A percentile compares a stretch with the other conserved stretches of the same genome.
Conservation (phyloP, 1,140 invertebrate species). For the Drosophila sp. region DNA sequence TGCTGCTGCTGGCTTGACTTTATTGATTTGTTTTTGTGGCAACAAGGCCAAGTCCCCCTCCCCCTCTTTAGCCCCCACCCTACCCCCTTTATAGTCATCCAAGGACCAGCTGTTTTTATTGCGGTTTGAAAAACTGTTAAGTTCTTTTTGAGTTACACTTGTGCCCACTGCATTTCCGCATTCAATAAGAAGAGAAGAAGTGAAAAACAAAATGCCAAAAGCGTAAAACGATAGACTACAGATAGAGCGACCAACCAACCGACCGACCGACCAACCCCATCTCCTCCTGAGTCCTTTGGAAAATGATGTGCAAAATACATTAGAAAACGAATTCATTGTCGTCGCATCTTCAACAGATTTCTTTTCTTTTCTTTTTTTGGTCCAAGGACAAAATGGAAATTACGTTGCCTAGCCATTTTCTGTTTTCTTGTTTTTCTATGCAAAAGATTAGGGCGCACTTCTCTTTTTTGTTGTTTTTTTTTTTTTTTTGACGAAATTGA, state of each 20-base stretch:
- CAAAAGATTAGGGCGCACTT: constrained; percentile 57
- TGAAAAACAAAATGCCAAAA: constrained; percentile 10
- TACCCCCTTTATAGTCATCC: not conserved
- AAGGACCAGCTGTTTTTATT: constrained; percentile 22
- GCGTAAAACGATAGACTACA: constrained; percentile 36
- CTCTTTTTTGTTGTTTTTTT: not conserved
- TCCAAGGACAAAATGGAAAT: constrained; percentile 40
- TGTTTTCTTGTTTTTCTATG: constrained; percentile 14
- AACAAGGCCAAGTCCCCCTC: not conserved
- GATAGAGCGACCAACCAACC: not conserved
- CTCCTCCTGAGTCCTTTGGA: not conserved
- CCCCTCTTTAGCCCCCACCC: not conserved
- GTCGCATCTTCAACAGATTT: constrained; percentile 1
- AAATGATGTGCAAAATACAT: constrained; percentile 50
- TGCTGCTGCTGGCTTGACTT: not conserved
- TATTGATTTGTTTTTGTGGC: constrained; percentile 24
- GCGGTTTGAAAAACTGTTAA: constrained; percentile 33
- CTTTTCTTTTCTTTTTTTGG: constrained; percentile 4
- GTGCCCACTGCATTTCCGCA: constrained; percentile 37
- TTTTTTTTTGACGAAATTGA: constrained; percentile 31
- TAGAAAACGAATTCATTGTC: constrained; percentile 44
- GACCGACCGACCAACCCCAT: too few species aligned
- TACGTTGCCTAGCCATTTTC: constrained; percentile 20
- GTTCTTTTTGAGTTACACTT: constrained; percentile 26
- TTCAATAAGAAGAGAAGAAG: constrained; percentile 20